Conservation (phyloP, 2,113 vertebrate species). For the Grantiella picta region DNA sequence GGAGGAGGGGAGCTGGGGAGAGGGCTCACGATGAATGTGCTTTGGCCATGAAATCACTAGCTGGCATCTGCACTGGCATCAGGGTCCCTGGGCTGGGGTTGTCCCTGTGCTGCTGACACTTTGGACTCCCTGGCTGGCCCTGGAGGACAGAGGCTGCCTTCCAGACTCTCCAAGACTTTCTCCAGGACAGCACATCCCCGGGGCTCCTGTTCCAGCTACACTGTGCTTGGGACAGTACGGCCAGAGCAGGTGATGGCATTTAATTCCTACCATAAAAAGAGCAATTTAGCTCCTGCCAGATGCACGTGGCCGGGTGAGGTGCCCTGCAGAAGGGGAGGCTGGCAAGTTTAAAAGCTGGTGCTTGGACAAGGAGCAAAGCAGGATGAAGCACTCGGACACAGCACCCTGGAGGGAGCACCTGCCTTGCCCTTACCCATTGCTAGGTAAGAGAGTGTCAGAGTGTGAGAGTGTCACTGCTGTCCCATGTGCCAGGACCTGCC, state of each 20-base stretch:
- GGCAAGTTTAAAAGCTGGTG: not conserved
- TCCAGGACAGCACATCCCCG: not conserved
- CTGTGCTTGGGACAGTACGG: accelerated
- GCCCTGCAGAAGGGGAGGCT: not conserved
- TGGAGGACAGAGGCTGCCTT: not conserved
- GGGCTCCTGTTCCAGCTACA: accelerated
- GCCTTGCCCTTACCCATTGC: not conserved
- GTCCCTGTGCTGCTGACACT: not conserved
- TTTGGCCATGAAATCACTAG: not conserved
- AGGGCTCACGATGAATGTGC: not conserved
- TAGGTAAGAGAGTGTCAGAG: too few relatives aligned
- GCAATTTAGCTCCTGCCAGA: not conserved
- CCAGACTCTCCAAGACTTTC: not conserved
- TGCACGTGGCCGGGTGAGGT: not conserved
- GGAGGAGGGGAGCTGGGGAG: not conserved
- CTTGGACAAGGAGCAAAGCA: not conserved
- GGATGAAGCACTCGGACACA: not conserved
- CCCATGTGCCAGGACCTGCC: not conserved
- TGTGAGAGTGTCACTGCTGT: not conserved
- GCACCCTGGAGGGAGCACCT: not conserved
- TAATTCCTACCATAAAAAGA: not conserved
- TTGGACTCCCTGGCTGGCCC: accelerated
- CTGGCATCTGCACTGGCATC: not conserved
- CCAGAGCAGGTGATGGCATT: accelerated
- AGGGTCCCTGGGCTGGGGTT: accelerated